phyloP scores from a whole-genome alignment of 1,140 invertebrate genomes.

The Formica selysi region DNA sequence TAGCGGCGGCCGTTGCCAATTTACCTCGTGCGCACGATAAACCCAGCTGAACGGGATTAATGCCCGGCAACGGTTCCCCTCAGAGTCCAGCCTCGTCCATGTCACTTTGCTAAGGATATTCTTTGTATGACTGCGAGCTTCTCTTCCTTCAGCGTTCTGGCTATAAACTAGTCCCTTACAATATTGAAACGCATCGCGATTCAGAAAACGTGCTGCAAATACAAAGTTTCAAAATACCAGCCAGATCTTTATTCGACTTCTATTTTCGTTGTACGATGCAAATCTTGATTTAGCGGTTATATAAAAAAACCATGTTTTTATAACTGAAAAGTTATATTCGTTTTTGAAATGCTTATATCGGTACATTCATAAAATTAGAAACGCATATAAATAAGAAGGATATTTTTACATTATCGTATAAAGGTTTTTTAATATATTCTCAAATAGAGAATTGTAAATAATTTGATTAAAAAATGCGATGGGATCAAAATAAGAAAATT shows the following conservation, averaged over 20 bases:
- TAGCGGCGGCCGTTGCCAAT: constrained; percentile 79
- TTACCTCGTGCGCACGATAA: constrained; percentile 81
- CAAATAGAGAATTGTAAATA: not conserved
- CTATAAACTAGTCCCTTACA: not conserved
- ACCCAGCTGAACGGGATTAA: constrained; percentile 83
- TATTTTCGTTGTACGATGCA: constrained; percentile 17
- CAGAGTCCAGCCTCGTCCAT: constrained; percentile 16
- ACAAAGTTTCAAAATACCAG: constrained; percentile 12
- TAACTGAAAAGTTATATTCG: not conserved
- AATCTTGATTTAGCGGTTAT: not conserved
- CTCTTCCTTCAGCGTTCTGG: not conserved
- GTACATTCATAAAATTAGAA: not conserved
- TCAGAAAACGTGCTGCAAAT: constrained; percentile 1
- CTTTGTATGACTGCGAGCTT: not conserved
- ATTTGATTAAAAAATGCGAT: not conserved
- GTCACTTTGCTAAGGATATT: constrained; percentile 45
- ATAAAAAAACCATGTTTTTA: not conserved
- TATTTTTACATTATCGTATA: not conserved
- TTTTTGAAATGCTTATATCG: not conserved
- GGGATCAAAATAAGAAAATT: not conserved
- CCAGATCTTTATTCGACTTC: not conserved
- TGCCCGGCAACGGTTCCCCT: constrained; percentile 64
- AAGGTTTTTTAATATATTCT: not conserved
- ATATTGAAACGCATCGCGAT: not conserved
- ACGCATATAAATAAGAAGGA: not conserved